Conservation (phyloP, 2,113 vertebrate genomes). For the Chiloscyllium plagiosum region DNA sequence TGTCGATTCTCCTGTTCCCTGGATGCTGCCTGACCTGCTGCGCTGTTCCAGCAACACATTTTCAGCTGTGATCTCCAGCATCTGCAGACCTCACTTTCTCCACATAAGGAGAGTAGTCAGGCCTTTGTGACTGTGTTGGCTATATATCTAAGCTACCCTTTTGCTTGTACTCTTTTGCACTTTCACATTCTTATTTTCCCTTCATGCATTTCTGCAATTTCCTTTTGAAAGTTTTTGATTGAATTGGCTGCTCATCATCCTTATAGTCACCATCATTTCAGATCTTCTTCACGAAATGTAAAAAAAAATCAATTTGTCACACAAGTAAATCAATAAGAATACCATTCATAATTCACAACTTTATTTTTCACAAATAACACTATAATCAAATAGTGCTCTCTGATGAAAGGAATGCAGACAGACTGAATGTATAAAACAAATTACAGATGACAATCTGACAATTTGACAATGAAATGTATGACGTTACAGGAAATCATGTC, state of each 20-base stretch:
- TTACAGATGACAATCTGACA: background rate
- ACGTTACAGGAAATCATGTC: background rate
- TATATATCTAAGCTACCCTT: background rate
- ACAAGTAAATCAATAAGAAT: background rate
- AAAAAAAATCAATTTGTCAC: background rate
- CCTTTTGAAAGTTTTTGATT: background rate
- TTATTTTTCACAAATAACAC: background rate
- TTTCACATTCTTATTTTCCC: background rate
- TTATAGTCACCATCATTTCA: background rate
- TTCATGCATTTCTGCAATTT: background rate
- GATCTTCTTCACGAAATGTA: background rate
- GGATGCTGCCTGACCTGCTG: no score
- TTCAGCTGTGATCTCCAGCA: no score
- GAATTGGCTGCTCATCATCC: background rate
- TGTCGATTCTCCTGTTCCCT: no score
- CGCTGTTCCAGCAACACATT: no score
- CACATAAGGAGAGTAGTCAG: no score
- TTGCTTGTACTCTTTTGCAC: background rate
- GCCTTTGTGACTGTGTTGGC: background rate
- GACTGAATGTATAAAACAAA: background rate
- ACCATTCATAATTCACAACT: background rate
- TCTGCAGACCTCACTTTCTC: no score
- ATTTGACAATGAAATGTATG: background rate
- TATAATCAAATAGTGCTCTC: slow-evolving; percentile 25
- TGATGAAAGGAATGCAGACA: slow-evolving; percentile 15